Evolutionary conservation across 2,797 vertebrate genomes (phyloP).

Genomic region (Coreius guichenoti): DNA sequence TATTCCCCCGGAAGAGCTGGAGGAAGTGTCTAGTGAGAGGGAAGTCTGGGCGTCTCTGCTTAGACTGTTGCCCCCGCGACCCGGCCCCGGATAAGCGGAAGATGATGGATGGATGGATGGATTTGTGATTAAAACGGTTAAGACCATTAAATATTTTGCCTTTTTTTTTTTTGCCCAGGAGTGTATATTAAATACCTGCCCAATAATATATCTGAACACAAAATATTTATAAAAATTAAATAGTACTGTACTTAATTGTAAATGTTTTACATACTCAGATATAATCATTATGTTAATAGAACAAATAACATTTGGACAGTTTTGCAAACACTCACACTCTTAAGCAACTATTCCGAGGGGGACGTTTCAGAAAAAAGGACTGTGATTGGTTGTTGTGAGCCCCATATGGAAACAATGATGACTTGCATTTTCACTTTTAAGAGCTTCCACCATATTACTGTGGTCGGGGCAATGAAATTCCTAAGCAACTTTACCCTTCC

Average conservation of each 20-base stretch:
- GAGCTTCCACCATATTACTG: slow-evolving; percentile 20
- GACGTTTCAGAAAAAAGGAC: slow-evolving; percentile 73
- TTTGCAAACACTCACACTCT: slow-evolving; percentile 15
- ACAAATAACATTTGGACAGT: not conserved
- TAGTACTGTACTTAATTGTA: not conserved
- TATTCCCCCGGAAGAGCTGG: no score
- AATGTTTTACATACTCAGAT: not conserved
- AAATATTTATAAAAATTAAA: not conserved
- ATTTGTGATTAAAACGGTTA: no score
- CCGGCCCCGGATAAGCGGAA: no score
- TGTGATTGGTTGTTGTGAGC: slow-evolving; percentile 76
- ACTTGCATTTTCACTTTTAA: slow-evolving; percentile 70
- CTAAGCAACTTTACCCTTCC: slow-evolving; percentile 37
- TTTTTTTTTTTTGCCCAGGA: no score
- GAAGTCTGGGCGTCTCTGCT: no score
- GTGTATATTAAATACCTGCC: not conserved
- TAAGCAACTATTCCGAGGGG: slow-evolving; percentile 59
- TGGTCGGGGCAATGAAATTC: slow-evolving; percentile 47
- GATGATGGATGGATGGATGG: no score
- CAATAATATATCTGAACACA: not conserved
- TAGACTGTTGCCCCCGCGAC: no score
- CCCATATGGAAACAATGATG: slow-evolving; percentile 80
- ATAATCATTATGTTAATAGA: not conserved
- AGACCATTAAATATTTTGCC: no score
- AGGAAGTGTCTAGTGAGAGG: no score